Base-by-base conservation (phyloP, 64 coral and sea anemone genomes). In the Montipora sp. region DNA sequence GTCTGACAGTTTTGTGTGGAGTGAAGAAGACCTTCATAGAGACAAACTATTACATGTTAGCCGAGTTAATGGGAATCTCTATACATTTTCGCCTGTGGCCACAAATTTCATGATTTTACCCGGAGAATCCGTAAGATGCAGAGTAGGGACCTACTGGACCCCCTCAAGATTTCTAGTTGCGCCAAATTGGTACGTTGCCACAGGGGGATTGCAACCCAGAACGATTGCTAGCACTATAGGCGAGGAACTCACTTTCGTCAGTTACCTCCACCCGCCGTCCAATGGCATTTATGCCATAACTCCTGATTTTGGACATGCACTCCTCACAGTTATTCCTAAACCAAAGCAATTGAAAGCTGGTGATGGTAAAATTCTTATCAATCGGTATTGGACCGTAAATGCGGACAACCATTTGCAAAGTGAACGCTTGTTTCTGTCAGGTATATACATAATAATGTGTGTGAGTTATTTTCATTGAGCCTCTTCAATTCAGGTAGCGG, bases 111-210 rank as follows among this genome's bases (percentile, higher is more conserved):
- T 22, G 68, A 71, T 71, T 4, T 71, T 16, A 59, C 75, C 57
- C n/a, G 72, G 47, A 61, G 57, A 57, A 45, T 77, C 65, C 2
- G 47, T 57, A 2, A 79, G 19, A 22, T 55, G 77, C 49, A 21
- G 7, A 58, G 49, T 79, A 21, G 3, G 3, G n/a, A 8, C 77
- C 1, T 53, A 1, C 1, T 5, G 19, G 47, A 20, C 5, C 20
- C 7, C 15, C 11, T 20, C 77, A 3, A 47, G 77, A 19, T 53
- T 51, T 57, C 16, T 79, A 9, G 48, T 79, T 0, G 48, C 75
- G 45, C 95, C 95, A 6, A 96, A 96, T 61, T 96, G 95, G 95
- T 96, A 96, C 36, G 55, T 96, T 48, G 80, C 79, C 20, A 78
- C 87, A 6, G 60, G 70, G 51, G 90, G 87, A 51, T 50, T 96